Conservation (phyloP, 2,888 invertebrate genomes). For the Acleris holmiana region DNA sequence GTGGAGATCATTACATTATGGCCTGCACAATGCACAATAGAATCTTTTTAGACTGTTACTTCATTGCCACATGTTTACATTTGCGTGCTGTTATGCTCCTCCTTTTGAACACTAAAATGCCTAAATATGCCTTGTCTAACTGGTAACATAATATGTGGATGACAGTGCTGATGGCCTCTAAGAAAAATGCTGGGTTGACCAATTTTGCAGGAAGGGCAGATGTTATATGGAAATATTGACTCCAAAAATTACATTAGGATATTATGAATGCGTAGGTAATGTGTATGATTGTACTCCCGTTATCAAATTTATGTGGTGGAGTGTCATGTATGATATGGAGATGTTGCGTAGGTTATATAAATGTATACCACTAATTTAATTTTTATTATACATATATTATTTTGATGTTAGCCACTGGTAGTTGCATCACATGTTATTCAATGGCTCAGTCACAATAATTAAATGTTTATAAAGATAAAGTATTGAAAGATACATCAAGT, state of each 20-base stretch:
- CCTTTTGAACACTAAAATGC: constrained; percentile 2
- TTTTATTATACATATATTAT: constrained; percentile 50
- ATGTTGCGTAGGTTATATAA: constrained; percentile 53
- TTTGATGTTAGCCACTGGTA: constrained; percentile 32
- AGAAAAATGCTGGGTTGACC: constrained; percentile 62
- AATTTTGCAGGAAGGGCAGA: constrained; percentile 62
- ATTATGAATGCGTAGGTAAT: constrained; percentile 68
- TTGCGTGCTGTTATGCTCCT: constrained; percentile 10
- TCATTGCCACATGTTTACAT: constrained; percentile 18
- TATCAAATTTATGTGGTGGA: constrained; percentile 67
- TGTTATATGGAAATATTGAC: constrained; percentile 69
- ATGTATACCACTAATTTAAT: constrained; percentile 71
- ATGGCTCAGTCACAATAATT: constrained; percentile 24
- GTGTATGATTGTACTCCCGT: constrained; percentile 69
- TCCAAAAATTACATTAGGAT: constrained; percentile 75
- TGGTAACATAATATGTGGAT: constrained; percentile 1
- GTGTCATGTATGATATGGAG: constrained; percentile 54
- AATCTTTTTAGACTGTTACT: constrained; percentile 18
- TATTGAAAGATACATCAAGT: not conserved
- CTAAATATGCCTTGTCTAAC: constrained; percentile 2
- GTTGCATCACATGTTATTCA: constrained; percentile 41
- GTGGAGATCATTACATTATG: constrained; percentile 15
- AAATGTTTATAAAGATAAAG: not conserved
- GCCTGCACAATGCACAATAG: constrained; percentile 33
- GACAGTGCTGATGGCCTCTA: constrained; percentile 12